Percentiles rank a stretch among this genome's conserved stretches.
These are phyloP conservation scores for Poliocrania exsul DNA, from an alignment of 2,797 vertebrate species.

Conservation along the genomic window DNA sequence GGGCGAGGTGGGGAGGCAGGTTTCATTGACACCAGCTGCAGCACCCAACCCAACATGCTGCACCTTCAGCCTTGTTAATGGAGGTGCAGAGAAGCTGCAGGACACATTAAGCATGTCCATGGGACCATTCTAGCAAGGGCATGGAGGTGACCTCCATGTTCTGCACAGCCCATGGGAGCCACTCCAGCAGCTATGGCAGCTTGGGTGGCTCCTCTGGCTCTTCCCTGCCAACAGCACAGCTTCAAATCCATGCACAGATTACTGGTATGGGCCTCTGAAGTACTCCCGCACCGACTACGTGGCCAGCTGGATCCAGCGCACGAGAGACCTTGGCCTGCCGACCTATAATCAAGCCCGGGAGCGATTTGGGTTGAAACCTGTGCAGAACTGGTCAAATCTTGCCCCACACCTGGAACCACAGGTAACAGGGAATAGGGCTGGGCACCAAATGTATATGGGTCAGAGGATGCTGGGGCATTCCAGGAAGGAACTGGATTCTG, in stretches of 20 bases:
- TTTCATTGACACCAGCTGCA: background rate
- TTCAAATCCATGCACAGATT: constrained; percentile 79
- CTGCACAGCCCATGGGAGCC: background rate
- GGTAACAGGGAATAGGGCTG: background rate
- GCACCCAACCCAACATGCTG: accelerated
- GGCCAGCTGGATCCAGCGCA: constrained; percentile 88
- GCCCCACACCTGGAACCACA: constrained; percentile 66
- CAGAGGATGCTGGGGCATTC: background rate
- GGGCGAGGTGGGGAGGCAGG: background rate
- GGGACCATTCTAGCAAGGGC: no score
- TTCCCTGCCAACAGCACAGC: background rate
- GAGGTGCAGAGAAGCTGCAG: background rate
- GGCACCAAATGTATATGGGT: accelerated
- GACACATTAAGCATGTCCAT: accelerated
- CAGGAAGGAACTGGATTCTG: background rate
- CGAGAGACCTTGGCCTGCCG: constrained; percentile 91
- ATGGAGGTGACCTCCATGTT: background rate
- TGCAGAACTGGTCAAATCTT: constrained; percentile 81
- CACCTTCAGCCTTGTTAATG: background rate
- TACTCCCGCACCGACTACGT: constrained; percentile 89
- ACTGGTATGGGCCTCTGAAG: constrained; percentile 89
- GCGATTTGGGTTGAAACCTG: constrained; percentile 75
- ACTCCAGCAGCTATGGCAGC: background rate
- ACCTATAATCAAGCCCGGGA: constrained; percentile 84
- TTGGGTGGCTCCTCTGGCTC: background rate